A percentile compares a stretch with the other conserved stretches of the same genome.
Conservation (phyloP, 2,797 vertebrate species). For the Microcaecilia unicolor region DNA sequence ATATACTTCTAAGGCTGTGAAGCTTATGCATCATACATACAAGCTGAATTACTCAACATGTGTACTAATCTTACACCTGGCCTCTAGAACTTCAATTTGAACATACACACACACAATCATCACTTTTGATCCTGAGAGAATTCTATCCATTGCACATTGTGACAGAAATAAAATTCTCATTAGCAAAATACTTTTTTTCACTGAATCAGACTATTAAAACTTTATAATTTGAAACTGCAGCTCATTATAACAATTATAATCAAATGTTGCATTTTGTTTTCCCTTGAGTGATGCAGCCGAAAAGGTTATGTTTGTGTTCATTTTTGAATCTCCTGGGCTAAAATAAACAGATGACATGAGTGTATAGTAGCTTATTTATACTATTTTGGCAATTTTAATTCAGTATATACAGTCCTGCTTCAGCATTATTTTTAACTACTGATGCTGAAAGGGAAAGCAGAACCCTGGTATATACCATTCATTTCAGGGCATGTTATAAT, state of each 20-base stretch:
- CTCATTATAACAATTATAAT: conserved; percentile 74
- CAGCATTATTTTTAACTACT: conserved; percentile 13
- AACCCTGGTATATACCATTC: no score
- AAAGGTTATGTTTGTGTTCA: conserved; percentile 72
- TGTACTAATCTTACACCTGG: no score
- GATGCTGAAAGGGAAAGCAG: no score
- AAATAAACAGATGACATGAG: conserved; percentile 57
- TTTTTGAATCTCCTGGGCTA: conserved; percentile 49
- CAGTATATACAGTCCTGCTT: background rate
- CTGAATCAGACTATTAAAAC: conserved; percentile 50
- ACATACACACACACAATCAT: no score
- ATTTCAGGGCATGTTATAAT: no score
- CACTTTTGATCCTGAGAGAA: conserved; percentile 51
- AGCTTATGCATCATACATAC: no score
- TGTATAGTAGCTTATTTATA: conserved; percentile 35
- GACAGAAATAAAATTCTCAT: conserved; percentile 60
- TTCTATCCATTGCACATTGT: conserved; percentile 49
- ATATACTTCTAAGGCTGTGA: no score
- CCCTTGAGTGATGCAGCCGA: conserved; percentile 58
- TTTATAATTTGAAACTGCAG: conserved; percentile 62
- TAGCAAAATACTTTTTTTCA: conserved; percentile 52
- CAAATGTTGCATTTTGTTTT: conserved; percentile 66
- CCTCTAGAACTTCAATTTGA: no score
- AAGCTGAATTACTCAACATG: no score
- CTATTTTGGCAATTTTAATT: conserved; percentile 41